Conservation (phyloP, 2,797 vertebrate genomes). For the Lacerta viridis region DNA sequence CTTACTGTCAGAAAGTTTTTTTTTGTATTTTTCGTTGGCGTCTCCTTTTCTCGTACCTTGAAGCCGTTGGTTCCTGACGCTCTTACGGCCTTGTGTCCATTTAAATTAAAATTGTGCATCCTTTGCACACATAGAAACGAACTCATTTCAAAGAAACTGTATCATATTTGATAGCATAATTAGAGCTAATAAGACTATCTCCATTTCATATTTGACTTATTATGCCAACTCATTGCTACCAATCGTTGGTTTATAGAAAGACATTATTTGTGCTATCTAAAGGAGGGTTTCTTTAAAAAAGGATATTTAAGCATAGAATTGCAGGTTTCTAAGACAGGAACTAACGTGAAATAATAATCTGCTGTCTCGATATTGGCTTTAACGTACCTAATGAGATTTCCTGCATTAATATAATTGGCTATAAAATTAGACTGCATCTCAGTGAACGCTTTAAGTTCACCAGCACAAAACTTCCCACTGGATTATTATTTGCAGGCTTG, state of each 20-base stretch:
- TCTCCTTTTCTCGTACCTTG: no score
- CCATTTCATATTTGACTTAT: conserved; percentile 2
- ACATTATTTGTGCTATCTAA: background rate
- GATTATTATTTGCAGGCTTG: conserved; percentile 85
- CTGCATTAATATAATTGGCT: conserved; percentile 61
- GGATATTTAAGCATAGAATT: conserved; percentile 30
- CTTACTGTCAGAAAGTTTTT: no score
- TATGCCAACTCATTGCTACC: background rate
- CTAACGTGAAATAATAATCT: conserved; percentile 38
- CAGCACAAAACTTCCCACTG: conserved; percentile 82
- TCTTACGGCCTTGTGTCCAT: conserved; percentile 7
- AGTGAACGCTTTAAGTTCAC: conserved; percentile 75
- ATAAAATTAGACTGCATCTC: conserved; percentile 73
- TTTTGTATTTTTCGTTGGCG: no score
- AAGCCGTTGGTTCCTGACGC: background rate
- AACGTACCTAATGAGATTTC: conserved; percentile 63
- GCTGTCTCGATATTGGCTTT: conserved; percentile 39
- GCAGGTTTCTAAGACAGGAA: background rate
- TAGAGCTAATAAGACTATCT: background rate
- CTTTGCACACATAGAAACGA: conserved; percentile 10
- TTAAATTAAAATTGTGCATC: conserved; percentile 47
- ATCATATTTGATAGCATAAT: conserved; percentile 9
- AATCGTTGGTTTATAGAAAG: background rate
- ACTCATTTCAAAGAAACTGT: background rate
- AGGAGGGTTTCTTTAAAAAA: background rate